Conservation (phyloP, 35 echinoderm and acorn worm genomes). For the Hemicentrotus pulcherrimus region DNA sequence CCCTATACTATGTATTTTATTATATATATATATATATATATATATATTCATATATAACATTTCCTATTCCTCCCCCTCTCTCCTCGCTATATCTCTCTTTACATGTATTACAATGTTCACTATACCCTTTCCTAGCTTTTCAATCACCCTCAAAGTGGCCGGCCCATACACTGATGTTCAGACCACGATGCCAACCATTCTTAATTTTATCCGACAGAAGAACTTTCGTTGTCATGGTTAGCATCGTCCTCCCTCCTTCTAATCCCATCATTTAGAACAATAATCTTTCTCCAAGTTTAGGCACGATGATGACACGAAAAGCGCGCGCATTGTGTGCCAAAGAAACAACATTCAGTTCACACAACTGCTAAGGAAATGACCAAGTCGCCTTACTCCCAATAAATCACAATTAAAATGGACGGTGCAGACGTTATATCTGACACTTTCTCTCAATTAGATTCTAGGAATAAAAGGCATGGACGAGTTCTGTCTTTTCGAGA, state of each 20-base stretch:
- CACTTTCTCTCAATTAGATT: slow-evolving; percentile 30
- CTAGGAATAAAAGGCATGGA: not conserved
- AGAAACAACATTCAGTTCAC: not conserved
- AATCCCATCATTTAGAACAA: not conserved
- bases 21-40: no score
- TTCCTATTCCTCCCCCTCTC: no score
- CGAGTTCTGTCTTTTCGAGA: not conserved
- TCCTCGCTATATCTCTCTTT: no score
- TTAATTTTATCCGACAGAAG: no score
- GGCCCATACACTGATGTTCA: no score
- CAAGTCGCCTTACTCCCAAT: not conserved
- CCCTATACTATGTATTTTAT: no score
- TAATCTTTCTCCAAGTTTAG: not conserved
- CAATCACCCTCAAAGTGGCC: not conserved
- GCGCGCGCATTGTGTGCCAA: not conserved
- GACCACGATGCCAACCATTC: no score
- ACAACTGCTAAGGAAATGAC: not conserved
- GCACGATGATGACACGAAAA: not conserved
- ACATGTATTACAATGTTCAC: not conserved
- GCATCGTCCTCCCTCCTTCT: not conserved
- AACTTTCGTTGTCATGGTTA: not conserved
- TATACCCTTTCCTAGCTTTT: not conserved
- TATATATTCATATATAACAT: no score
- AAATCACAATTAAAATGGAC: slow-evolving; percentile 36
- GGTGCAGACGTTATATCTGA: slow-evolving; percentile 24